phyloP scores from a whole-genome alignment of 2,888 invertebrate species.

The Malthinus flaveolus region DNA sequence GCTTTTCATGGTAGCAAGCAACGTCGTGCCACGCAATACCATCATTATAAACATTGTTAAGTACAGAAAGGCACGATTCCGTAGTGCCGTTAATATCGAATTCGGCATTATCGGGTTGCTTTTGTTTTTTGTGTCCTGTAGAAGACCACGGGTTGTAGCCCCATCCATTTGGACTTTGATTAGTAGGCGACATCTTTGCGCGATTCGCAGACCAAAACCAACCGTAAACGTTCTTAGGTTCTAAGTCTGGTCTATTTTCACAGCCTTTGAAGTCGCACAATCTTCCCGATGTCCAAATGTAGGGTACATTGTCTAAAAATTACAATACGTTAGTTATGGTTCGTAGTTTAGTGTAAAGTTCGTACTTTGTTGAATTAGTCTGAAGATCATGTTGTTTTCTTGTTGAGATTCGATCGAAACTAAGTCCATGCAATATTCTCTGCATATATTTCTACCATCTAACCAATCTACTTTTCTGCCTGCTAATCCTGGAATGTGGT shows the following conservation, averaged over 20 bases:
- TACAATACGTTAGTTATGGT: not conserved
- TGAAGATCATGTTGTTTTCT: constrained; percentile 88
- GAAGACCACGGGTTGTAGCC: constrained; percentile 89
- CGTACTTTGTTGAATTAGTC: constrained; percentile 78
- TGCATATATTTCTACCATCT: constrained; percentile 87
- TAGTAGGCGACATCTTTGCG: constrained; percentile 83
- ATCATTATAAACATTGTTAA: constrained; percentile 92
- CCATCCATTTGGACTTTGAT: constrained; percentile 71
- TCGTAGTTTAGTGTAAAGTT: not conserved
- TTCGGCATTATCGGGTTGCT: constrained; percentile 89
- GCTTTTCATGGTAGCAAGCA: constrained; percentile 91
- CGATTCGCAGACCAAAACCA: constrained; percentile 95
- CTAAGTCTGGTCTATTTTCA: constrained; percentile 81
- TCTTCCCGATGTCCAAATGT: constrained; percentile 92
- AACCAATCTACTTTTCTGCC: constrained; percentile 87
- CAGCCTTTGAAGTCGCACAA: constrained; percentile 93
- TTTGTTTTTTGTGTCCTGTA: constrained; percentile 86
- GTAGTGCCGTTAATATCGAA: constrained; percentile 86
- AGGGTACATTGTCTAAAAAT: constrained; percentile 77
- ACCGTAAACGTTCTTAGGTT: constrained; percentile 82
- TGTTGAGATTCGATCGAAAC: constrained; percentile 88
- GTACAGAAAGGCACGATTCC: constrained; percentile 83
- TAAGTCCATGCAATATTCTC: constrained; percentile 93
- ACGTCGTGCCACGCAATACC: constrained; percentile 95
- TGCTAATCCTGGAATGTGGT: constrained; percentile 76